These are phyloP conservation scores for Holocentrus rufus DNA, from an alignment of 2,797 vertebrate species.

Conservation along the genomic window DNA sequence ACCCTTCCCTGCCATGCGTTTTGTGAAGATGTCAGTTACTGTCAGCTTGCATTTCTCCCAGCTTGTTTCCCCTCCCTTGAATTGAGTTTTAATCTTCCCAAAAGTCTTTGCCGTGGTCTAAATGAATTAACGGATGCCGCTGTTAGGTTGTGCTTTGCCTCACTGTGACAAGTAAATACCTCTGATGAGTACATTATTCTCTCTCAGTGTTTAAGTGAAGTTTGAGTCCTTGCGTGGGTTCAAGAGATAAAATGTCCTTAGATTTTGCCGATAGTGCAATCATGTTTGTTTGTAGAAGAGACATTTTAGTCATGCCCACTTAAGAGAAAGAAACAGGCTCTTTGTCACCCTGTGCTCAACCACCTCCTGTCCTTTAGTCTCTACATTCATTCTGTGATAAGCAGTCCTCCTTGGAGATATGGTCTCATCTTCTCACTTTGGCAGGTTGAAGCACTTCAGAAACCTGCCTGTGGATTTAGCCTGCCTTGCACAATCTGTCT, in stretches of 20 bases:
- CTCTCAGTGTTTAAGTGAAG: neutral
- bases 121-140: neutral
- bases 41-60: conserved; percentile 21
- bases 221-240: no score
- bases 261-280: neutral
- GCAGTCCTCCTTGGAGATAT: conserved; percentile 20
- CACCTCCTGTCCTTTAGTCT: conserved; percentile 4
- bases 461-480: conserved; percentile 47
- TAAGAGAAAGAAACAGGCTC: neutral
- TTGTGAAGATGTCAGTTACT: conserved; percentile 14
- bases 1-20: conserved; percentile 9
- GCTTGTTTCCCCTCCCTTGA: conserved; percentile 10
- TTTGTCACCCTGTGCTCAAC: neutral
- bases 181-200: conserved; percentile 6
- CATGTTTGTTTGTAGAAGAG: neutral
- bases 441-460: conserved; percentile 40
- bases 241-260: no score
- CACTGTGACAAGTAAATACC: conserved; percentile 16
- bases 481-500: conserved; percentile 39
- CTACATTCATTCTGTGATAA: conserved; percentile 15
- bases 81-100: conserved; percentile 27
- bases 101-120: neutral
- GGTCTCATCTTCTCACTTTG: conserved; percentile 35
- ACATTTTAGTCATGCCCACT: neutral
- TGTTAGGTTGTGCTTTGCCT: neutral